Evolutionary conservation across 2,888 invertebrate genomes (phyloP).

Genomic region (Scaptomyza flava): DNA sequence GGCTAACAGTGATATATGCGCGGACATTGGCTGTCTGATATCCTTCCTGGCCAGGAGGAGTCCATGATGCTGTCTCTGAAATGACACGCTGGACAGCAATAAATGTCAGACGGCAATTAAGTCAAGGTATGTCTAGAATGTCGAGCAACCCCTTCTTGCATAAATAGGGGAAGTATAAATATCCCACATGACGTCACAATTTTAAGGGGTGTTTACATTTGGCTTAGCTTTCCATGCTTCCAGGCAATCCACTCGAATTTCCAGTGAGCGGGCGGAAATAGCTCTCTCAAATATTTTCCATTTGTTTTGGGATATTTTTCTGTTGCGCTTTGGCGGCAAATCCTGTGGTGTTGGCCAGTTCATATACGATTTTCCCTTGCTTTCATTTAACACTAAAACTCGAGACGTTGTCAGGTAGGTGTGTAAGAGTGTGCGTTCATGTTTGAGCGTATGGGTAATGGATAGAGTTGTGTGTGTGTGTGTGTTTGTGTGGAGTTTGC

Average conservation of each 20-base stretch:
- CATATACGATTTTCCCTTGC: slow-evolving; percentile 13
- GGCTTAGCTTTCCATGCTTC: slow-evolving; percentile 9
- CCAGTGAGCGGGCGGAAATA: slow-evolving; percentile 30
- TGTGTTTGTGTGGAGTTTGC: slow-evolving; percentile 25
- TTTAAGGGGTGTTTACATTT: slow-evolving; percentile 40
- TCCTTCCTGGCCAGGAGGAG: slow-evolving; percentile 11
- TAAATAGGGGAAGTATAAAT: slow-evolving; percentile 30
- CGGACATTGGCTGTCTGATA: slow-evolving; percentile 34
- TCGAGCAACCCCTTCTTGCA: slow-evolving; percentile 2
- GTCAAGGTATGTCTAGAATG: slow-evolving; percentile 45
- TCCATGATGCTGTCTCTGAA: slow-evolving; percentile 36
- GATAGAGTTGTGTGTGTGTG: slow-evolving; percentile 3
- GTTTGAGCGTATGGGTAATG: slow-evolving; percentile 10
- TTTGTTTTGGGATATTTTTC: slow-evolving; percentile 72
- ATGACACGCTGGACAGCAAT: slow-evolving; percentile 65
- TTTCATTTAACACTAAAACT: slow-evolving; percentile 36
- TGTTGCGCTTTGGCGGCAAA: slow-evolving; percentile 52
- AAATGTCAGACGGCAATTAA: slow-evolving; percentile 71
- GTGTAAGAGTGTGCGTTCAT: slow-evolving; percentile 14
- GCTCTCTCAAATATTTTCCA: slow-evolving; percentile 22
- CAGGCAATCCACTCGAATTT: slow-evolving; percentile 22
- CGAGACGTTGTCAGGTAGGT: slow-evolving; percentile 51
- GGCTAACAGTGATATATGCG: slow-evolving; percentile 45
- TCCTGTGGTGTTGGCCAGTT: slow-evolving; percentile 14
- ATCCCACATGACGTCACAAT: slow-evolving; percentile 56